phyloP scores from a whole-genome alignment of 1,140 invertebrate genomes.

The Battus philenor region DNA sequence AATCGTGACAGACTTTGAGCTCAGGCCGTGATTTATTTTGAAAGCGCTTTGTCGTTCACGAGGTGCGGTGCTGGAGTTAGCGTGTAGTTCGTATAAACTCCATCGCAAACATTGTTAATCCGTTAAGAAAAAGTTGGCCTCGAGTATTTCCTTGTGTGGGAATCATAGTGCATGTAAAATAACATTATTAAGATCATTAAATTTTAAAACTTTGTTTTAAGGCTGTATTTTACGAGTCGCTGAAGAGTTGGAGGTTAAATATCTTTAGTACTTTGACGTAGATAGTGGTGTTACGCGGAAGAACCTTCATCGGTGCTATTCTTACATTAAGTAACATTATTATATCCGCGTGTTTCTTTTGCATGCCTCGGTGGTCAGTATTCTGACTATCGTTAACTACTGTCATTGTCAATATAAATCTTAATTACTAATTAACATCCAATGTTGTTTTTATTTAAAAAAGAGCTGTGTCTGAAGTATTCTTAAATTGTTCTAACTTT shows the following conservation, averaged over 20 bases:
- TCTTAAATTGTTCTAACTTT: neutral
- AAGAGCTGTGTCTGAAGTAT: neutral
- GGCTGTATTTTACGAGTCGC: conserved; percentile 7
- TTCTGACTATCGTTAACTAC: too few relatives aligned
- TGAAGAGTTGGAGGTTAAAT: conserved; percentile 14
- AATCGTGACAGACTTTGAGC: conserved; percentile 31
- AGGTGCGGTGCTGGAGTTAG: conserved; percentile 20
- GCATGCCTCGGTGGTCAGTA: neutral
- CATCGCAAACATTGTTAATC: neutral
- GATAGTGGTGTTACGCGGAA: conserved; percentile 12
- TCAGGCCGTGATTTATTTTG: conserved; percentile 50
- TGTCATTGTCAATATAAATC: too few relatives aligned
- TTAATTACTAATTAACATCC: neutral
- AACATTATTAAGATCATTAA: conserved; percentile 9
- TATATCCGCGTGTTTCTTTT: conserved; percentile 6
- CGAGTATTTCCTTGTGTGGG: conserved; percentile 7
- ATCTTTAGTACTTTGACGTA: conserved; percentile 13
- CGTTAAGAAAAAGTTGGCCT: conserved; percentile 13
- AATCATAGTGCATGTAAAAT: conserved; percentile 13
- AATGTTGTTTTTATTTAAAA: neutral
- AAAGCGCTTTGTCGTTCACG: conserved; percentile 25
- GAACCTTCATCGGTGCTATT: conserved; percentile 10
- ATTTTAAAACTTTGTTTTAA: conserved; percentile 14
- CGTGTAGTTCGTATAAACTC: neutral
- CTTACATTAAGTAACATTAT: conserved; percentile 15